Evolutionary conservation across 2,113 vertebrate genomes (phyloP).

Genomic region (Heterotilapia buettikoferi): DNA sequence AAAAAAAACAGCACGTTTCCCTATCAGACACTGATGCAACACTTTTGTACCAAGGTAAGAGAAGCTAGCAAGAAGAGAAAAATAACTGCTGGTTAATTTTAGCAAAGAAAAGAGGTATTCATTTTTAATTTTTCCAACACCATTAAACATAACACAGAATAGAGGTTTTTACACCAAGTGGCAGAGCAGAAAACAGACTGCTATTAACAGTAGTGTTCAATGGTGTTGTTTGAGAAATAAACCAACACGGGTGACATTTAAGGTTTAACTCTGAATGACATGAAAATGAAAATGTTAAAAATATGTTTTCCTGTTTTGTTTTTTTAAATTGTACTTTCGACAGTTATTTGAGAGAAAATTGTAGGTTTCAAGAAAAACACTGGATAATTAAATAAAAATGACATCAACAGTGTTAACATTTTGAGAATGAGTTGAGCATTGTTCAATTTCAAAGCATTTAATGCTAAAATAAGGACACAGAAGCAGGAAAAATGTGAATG

Average conservation of each 20-base stretch:
- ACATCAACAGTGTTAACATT: neutral
- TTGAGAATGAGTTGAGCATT: neutral
- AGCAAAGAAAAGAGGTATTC: neutral
- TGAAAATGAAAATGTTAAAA: neutral
- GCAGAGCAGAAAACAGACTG: neutral
- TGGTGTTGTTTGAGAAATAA: neutral
- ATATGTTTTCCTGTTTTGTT: accelerated
- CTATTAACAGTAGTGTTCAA: neutral
- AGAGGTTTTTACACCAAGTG: neutral
- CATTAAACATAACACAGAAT: neutral
- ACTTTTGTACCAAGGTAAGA: neutral
- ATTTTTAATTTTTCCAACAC: neutral
- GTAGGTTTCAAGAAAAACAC: neutral
- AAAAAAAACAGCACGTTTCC: neutral
- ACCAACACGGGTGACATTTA: neutral
- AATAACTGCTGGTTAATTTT: neutral
- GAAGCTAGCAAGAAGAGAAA: neutral
- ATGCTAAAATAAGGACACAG: neutral
- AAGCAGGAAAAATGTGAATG: neutral
- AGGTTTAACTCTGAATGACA: neutral
- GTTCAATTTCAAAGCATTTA: neutral
- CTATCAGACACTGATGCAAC: neutral
- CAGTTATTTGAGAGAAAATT: neutral
- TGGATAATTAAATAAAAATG: neutral
- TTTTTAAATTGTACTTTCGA: accelerated